Percentiles rank a stretch among this genome's conserved stretches.
These are phyloP conservation scores for Poeciliopsis occidentalis DNA, from an alignment of 2,113 vertebrate species.

Conservation along the genomic window DNA sequence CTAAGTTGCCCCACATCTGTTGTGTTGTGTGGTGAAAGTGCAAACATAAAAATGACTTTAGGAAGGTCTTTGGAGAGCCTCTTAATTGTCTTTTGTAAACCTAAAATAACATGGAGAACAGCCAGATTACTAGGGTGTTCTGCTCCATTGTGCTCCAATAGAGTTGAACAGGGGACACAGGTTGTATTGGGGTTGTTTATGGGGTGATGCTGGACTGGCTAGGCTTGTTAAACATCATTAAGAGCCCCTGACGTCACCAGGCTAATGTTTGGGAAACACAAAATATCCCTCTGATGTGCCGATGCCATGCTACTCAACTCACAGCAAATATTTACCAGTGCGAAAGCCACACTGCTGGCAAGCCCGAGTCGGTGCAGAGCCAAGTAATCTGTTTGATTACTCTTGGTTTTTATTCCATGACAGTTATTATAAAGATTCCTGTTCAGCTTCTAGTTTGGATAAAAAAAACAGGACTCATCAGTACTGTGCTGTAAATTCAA, in stretches of 20 bases:
- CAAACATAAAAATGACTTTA: slow-evolving; percentile 23
- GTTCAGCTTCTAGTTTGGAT: slow-evolving; percentile 54
- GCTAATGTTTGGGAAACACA: slow-evolving; percentile 80
- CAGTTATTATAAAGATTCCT: slow-evolving; percentile 59
- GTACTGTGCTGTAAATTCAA: neutral
- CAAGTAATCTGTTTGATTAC: slow-evolving; percentile 74
- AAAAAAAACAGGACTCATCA: slow-evolving; percentile 18
- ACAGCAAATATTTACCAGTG: slow-evolving; percentile 81
- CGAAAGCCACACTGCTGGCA: slow-evolving; percentile 70
- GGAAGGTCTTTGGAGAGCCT: slow-evolving; percentile 6
- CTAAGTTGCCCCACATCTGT: slow-evolving; percentile 45
- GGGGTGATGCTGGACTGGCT: slow-evolving; percentile 72
- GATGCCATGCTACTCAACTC: slow-evolving; percentile 77
- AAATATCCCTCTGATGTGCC: slow-evolving; percentile 73
- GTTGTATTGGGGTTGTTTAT: slow-evolving; percentile 68
- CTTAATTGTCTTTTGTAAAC: slow-evolving; percentile 46
- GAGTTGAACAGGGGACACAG: slow-evolving; percentile 52
- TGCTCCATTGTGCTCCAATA: slow-evolving; percentile 43
- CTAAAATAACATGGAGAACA: slow-evolving; percentile 40
- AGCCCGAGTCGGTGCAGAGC: slow-evolving; percentile 47
- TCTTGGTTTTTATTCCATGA: slow-evolving; percentile 68
- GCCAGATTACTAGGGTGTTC: slow-evolving; percentile 53
- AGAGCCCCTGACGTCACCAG: slow-evolving; percentile 70
- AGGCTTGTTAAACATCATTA: slow-evolving; percentile 76
- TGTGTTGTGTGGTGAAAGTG: slow-evolving; percentile 55